Evolutionary conservation across 2,113 vertebrate species (phyloP), one percentile per base, ranked within the genome.

Genomic region (Porphyrio hochstetteri): DNA sequence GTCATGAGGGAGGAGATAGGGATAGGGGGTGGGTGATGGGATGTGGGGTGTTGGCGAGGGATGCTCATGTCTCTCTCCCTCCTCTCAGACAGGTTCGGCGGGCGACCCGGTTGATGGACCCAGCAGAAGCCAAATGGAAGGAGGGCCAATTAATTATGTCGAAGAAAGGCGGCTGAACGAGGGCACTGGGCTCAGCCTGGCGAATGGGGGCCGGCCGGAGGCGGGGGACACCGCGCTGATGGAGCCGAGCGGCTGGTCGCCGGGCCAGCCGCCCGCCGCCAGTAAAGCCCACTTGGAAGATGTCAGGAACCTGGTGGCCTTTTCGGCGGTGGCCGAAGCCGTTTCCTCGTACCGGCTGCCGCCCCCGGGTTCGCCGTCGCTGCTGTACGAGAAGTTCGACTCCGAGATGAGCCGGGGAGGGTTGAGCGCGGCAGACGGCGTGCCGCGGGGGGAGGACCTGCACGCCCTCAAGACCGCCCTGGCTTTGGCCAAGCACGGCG

Each of bases 71-170:
- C 52, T 81, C 15, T 79, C 27, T 92, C 55, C 96, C 64, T 95
- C 78, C 91, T 82, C 29, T 6, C 98, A 99, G 99, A 98, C 98
- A 98, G 98, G 99, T 98, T 98, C 96, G 92, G 98, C 98, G 98
- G 98, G 98, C 97, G 90, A 97, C 98, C 95, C 92, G 74, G 98
- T 99, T 98, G 99, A 99, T 99, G 99, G 99, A 99, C 99, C 98
- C 98, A 98, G 98, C 98, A 98, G 98, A 98, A 98, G 98, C 98
- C 99, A 98, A 98, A 99, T 99, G 99, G 99, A 99, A 99, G 98
- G 98, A 98, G 99, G 99, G 98, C 98, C 98, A 98, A 98, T 99
- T 98, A 98, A 98, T 98, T 98, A 98, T 99, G 99, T 98, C 95
- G 98, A 99, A 97, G 98, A 99, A 98, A 98, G 98, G 98, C 98